Evolutionary conservation across 2,888 invertebrate species (phyloP).

Genomic region (Dinocampus coccinellae): DNA sequence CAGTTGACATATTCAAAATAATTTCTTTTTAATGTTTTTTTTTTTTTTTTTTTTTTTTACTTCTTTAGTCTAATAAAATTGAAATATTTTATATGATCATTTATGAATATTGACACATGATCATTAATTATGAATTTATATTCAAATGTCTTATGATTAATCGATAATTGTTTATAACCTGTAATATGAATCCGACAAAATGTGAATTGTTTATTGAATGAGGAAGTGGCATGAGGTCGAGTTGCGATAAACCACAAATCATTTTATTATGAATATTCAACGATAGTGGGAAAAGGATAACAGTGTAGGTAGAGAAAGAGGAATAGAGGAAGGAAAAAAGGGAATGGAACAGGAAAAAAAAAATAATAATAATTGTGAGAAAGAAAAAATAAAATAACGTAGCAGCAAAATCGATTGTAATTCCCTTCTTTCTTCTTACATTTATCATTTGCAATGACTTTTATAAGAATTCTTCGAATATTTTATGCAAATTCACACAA

Average conservation of each 20-base stretch:
- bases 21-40: no score
- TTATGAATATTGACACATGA: neutral
- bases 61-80: neutral
- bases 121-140: neutral
- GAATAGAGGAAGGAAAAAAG: neutral
- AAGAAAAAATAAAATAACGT: neutral
- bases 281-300: constrained; percentile 47
- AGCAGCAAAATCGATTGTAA: constrained; percentile 52
- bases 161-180: neutral
- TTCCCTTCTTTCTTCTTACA: constrained; percentile 49
- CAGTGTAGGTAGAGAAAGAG: constrained; percentile 16
- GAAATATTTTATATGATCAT: neutral
- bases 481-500: neutral
- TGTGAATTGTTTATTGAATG: constrained; percentile 48
- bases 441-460: neutral
- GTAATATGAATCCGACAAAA: constrained; percentile 39
- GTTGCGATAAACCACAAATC: constrained; percentile 57
- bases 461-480: neutral
- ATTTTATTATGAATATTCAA: constrained; percentile 62
- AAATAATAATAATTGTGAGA: neutral
- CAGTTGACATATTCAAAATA: neutral
- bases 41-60: no score
- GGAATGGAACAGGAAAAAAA: no score
- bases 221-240: constrained; percentile 47
- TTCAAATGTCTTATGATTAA: neutral